phyloP scores from a whole-genome alignment of 2,113 vertebrate species.

The Actenoides hombroni region DNA sequence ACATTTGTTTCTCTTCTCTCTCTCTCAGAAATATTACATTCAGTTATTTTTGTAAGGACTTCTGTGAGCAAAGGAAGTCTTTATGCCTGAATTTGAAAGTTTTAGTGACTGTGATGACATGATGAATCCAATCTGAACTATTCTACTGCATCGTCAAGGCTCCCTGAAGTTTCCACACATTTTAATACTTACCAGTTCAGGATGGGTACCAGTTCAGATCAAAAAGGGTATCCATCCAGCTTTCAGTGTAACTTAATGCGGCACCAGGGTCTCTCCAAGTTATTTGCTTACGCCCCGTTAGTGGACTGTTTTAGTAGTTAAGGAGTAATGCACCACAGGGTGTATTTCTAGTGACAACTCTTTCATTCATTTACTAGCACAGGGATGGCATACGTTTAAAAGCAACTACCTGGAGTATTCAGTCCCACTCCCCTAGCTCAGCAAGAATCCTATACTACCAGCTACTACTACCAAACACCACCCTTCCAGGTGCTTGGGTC shows the following conservation, averaged over 20 bases:
- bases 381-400: neutral
- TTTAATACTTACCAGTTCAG: neutral
- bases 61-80: neutral
- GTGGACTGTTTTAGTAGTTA: neutral
- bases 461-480: neutral
- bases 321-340: neutral
- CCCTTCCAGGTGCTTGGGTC: neutral
- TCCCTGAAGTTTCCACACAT: neutral
- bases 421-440: too few relatives aligned
- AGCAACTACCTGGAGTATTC: neutral
- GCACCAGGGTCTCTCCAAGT: neutral
- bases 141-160: neutral
- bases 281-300: neutral
- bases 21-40: neutral
- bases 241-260: neutral
- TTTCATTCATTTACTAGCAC: neutral
- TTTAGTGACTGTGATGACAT: neutral
- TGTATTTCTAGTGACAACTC: neutral
- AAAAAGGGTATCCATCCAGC: neutral
- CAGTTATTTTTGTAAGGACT: neutral
- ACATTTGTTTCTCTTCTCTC: neutral
- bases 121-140: neutral
- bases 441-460: neutral
- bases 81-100: neutral
- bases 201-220: neutral